Evolutionary conservation across 2,113 vertebrate species (phyloP).

Genomic region (Prochilodus magdalenae): DNA sequence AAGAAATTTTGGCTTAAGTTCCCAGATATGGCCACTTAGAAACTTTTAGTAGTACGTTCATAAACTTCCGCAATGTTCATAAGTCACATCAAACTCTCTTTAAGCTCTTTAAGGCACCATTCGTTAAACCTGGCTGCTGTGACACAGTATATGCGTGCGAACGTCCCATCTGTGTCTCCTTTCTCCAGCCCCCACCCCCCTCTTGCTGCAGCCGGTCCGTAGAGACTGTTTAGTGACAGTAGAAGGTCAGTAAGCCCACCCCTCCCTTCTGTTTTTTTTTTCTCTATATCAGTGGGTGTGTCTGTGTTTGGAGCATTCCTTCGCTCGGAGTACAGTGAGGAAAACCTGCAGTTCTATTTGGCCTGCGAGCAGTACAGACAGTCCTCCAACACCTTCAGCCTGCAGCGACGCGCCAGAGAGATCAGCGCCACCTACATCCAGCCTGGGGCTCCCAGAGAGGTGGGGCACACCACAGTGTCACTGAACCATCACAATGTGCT

Average conservation of each 20-base stretch:
- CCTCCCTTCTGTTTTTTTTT: not conserved
- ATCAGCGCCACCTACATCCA: constrained; percentile 90
- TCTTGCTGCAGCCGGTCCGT: not conserved
- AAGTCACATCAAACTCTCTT: no score
- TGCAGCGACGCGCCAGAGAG: constrained; percentile 83
- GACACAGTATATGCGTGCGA: constrained; percentile 8
- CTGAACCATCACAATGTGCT: no score
- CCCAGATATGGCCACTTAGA: no score
- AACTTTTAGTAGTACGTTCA: no score
- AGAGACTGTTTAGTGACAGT: not conserved
- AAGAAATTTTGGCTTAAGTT: no score
- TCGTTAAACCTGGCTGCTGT: not conserved
- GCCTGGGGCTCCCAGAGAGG: constrained; percentile 87
- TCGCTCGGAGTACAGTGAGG: constrained; percentile 94
- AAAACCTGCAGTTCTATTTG: constrained; percentile 95
- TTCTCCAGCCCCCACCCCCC: not conserved
- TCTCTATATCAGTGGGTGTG: constrained; percentile 63
- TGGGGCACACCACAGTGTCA: constrained; percentile 60
- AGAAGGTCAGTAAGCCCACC: constrained; percentile 8
- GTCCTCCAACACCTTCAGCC: constrained; percentile 85
- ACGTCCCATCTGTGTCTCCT: constrained; percentile 35
- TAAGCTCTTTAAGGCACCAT: no score
- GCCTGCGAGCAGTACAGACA: constrained; percentile 92
- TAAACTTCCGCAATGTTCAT: no score
- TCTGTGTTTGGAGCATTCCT: constrained; percentile 88